Conservation (phyloP, 1,140 invertebrate genomes). For the Drosophila chauvacae region DNA sequence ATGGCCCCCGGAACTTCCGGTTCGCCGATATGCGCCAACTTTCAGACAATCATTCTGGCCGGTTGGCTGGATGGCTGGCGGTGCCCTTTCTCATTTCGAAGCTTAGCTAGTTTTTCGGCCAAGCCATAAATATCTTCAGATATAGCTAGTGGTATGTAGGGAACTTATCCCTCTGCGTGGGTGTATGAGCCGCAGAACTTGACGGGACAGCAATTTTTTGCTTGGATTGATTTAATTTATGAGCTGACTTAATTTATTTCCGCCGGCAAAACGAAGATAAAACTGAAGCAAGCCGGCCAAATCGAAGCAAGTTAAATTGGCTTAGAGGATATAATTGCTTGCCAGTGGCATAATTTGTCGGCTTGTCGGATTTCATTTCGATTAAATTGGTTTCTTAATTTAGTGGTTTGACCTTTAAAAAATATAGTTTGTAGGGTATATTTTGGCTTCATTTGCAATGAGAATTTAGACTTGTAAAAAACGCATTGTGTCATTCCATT, state of each 20-base stretch:
- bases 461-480: not conserved
- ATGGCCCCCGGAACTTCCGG: slow-evolving; percentile 70
- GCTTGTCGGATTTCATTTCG: slow-evolving; percentile 11
- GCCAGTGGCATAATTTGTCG: slow-evolving; percentile 16
- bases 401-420: not conserved
- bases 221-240: slow-evolving; percentile 68
- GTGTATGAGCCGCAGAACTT: slow-evolving; percentile 46
- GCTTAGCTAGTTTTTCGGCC: slow-evolving; percentile 60
- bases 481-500: too few species aligned
- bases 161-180: slow-evolving; percentile 23
- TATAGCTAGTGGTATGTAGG: slow-evolving; percentile 15
- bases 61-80: not conserved
- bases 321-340: slow-evolving; percentile 28
- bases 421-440: not conserved
- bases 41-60: slow-evolving; percentile 73
- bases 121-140: slow-evolving; percentile 61
- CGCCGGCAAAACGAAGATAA: slow-evolving; percentile 29
- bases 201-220: slow-evolving; percentile 59
- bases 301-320: slow-evolving; percentile 34
- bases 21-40: slow-evolving; percentile 73
- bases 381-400: not conserved
- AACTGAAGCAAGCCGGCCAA: slow-evolving; percentile 12
- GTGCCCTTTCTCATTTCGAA: slow-evolving; percentile 58
- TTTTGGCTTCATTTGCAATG: not conserved
- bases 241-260: slow-evolving; percentile 79